phyloP scores from a whole-genome alignment of 2,797 vertebrate genomes.

The Danio choprae region DNA sequence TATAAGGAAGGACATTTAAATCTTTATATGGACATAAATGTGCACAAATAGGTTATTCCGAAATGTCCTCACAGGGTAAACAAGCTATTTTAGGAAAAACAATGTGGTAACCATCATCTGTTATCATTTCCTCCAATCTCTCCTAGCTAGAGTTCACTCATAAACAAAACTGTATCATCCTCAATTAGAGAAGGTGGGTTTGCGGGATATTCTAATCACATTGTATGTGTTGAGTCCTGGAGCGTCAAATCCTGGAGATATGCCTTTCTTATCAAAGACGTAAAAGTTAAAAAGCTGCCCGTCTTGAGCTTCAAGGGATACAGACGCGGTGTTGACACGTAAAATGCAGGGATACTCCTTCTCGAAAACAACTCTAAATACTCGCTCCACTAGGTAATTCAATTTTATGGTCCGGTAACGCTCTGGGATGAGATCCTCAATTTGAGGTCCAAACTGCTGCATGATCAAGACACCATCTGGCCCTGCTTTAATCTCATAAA shows the following conservation, averaged over 20 bases:
- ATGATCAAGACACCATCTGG: conserved; percentile 84
- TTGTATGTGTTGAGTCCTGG: conserved; percentile 93
- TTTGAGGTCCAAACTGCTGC: conserved; percentile 94
- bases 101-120: not conserved
- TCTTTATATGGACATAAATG: conserved; percentile 2
- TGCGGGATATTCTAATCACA: conserved; percentile 82
- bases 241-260: conserved; percentile 91
- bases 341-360: conserved; percentile 91
- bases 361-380: conserved; percentile 93
- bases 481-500: conserved; percentile 89
- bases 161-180: conserved; percentile 5
- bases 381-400: conserved; percentile 87
- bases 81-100: conserved; percentile 11
- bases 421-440: conserved; percentile 89
- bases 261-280: conserved; percentile 81
- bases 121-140: not conserved
- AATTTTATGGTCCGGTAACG: conserved; percentile 89
- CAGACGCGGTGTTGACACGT: conserved; percentile 84
- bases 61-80: conserved; percentile 1
- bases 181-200: conserved; percentile 84
- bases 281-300: conserved; percentile 94
- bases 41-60: conserved; percentile 23
- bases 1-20: not conserved
- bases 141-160: not conserved
- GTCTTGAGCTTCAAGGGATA: conserved; percentile 92